These are phyloP conservation scores for Streblospio benedicti DNA, from an alignment of 1,140 invertebrate species.

Conservation along the genomic window DNA sequence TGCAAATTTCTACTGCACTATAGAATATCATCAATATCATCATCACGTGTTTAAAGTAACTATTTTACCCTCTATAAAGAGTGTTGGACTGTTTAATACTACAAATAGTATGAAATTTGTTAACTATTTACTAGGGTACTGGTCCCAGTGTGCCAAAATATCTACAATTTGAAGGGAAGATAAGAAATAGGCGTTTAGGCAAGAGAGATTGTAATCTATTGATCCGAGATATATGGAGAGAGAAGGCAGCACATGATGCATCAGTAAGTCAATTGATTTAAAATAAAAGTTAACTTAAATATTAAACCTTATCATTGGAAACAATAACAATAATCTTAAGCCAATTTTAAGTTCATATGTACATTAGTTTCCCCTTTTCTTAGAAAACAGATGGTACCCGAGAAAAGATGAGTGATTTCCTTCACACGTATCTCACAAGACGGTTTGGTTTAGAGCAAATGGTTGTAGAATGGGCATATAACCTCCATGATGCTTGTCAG, in stretches of 20 bases:
- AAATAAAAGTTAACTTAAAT: background rate
- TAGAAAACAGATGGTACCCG: slow-evolving; percentile 35
- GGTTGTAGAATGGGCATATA: slow-evolving; percentile 45
- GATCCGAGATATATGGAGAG: slow-evolving; percentile 43
- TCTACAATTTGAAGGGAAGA: slow-evolving; percentile 33
- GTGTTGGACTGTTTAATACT: no score
- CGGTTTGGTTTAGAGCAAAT: slow-evolving; percentile 37
- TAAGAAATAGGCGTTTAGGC: slow-evolving; percentile 36
- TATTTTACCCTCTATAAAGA: no score
- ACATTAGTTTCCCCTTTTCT: slow-evolving; percentile 3
- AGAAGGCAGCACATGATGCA: slow-evolving; percentile 36
- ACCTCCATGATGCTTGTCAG: slow-evolving; percentile 42
- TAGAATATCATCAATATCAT: no score
- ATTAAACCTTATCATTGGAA: background rate
- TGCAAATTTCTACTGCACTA: no score
- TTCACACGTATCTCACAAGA: slow-evolving; percentile 33
- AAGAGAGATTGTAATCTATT: slow-evolving; percentile 41
- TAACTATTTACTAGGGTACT: slow-evolving; percentile 35
- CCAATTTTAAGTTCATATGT: background rate
- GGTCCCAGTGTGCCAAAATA: slow-evolving; percentile 36
- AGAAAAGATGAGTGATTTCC: slow-evolving; percentile 35
- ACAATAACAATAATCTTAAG: no score
- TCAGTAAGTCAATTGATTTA: slow-evolving; percentile 22
- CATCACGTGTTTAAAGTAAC: no score
- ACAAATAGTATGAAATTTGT: no score